Percentiles rank a stretch among this genome's conserved stretches.
These are phyloP conservation scores for Andrena camellia DNA, from an alignment of 2,888 invertebrate species.

Conservation along the genomic window DNA sequence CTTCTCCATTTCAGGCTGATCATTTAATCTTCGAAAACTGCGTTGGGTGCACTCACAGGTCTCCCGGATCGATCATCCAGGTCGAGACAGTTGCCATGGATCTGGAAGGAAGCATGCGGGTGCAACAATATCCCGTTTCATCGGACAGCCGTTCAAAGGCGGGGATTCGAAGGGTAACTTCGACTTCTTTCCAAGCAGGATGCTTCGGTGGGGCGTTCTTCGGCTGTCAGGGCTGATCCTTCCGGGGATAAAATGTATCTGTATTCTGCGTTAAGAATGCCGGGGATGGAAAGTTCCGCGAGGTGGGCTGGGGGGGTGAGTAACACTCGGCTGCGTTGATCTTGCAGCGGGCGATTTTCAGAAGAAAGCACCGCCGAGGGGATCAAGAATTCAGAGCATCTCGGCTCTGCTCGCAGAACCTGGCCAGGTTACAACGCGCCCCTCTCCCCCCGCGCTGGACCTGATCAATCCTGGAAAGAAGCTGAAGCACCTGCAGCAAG, in stretches of 20 bases:
- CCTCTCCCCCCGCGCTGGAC: background rate
- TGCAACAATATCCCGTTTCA: background rate
- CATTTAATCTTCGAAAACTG: background rate
- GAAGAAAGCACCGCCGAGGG: too few relatives aligned
- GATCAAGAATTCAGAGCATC: too few relatives aligned
- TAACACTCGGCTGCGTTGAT: too few relatives aligned
- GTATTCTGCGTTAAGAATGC: too few relatives aligned
- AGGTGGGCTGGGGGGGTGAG: too few relatives aligned
- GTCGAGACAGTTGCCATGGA: background rate
- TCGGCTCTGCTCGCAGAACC: too few relatives aligned
- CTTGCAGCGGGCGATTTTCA: too few relatives aligned
- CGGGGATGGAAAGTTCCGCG: too few relatives aligned
- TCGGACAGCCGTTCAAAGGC: background rate
- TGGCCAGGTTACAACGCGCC: too few relatives aligned
- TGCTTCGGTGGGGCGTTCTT: background rate
- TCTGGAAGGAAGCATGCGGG: background rate
- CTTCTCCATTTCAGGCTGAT: too few relatives aligned
- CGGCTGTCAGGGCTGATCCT: background rate
- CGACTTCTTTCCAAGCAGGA: background rate
- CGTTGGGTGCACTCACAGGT: background rate
- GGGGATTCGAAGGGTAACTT: background rate
- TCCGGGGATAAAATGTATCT: background rate
- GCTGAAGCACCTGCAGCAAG: conserved; percentile 69
- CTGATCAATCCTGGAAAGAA: conserved; percentile 54
- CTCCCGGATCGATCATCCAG: background rate